Conservation (phyloP, 1,140 invertebrate species). For the Pseudomyrmex sp. region DNA sequence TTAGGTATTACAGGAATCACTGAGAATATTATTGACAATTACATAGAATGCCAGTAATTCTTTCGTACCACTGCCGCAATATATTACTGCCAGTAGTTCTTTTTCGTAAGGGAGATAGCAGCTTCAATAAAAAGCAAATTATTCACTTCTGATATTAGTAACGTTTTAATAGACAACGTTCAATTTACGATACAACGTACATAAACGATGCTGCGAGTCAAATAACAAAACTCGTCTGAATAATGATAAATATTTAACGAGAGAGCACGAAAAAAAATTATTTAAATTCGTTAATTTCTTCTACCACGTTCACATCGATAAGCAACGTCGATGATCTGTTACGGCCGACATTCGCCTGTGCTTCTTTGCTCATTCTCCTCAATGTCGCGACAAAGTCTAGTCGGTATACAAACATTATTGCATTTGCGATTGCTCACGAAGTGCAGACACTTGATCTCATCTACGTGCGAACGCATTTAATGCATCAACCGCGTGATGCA, state of each 20-base stretch:
- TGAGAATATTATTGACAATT: no score
- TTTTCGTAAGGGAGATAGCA: no score
- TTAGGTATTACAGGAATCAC: no score
- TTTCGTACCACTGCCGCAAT: no score
- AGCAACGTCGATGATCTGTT: constrained; percentile 27
- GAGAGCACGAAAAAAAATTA: no score
- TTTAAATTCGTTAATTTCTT: constrained; percentile 32
- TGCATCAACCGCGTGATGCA: constrained; percentile 5
- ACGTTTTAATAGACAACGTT: background rate
- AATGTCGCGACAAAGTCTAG: background rate
- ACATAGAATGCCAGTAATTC: no score
- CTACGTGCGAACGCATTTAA: background rate
- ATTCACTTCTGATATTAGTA: background rate
- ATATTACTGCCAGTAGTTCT: no score
- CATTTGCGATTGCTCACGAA: constrained; percentile 1
- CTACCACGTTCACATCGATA: constrained; percentile 2
- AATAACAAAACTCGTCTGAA: background rate
- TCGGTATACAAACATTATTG: constrained; percentile 1
- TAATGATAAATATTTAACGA: background rate
- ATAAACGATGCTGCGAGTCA: constrained; percentile 1
- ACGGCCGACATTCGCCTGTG: constrained; percentile 8
- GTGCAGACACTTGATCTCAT: constrained; percentile 17
- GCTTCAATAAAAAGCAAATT: background rate
- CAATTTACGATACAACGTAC: background rate
- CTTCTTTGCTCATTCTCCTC: background rate